These are phyloP conservation scores for Acholoe squamosa DNA, from an alignment of 2,888 invertebrate genomes.

Conservation along the genomic window DNA sequence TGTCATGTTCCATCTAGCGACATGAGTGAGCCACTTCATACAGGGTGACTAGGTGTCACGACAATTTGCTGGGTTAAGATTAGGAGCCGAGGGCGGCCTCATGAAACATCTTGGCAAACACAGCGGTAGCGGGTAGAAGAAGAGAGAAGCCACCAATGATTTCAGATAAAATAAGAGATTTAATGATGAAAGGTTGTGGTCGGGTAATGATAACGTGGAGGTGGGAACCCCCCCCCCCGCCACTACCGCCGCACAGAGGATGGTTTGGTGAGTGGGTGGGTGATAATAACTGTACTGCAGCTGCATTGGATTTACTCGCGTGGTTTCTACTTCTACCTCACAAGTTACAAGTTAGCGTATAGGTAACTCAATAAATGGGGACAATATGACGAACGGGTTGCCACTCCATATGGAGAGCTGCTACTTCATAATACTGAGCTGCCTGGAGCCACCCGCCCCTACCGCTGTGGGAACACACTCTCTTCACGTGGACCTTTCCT, in stretches of 20 bases:
- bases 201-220: background rate
- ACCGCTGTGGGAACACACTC: conserved; percentile 16
- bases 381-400: background rate
- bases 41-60: too few relatives aligned
- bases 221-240: background rate
- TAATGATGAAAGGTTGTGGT: background rate
- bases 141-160: background rate
- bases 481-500: background rate
- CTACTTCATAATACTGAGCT: background rate
- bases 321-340: background rate
- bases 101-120: background rate
- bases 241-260: background rate
- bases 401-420: conserved; percentile 11
- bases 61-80: too few relatives aligned
- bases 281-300: background rate
- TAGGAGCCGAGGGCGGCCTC: background rate
- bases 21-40: too few relatives aligned
- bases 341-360: background rate
- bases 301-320: background rate
- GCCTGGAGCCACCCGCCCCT: background rate
- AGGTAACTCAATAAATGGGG: background rate
- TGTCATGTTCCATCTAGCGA: too few relatives aligned
- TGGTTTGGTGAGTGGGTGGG: too few relatives aligned
- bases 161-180: background rate
- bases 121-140: background rate